Evolutionary conservation across 2,888 invertebrate genomes (phyloP).

Genomic region (Leptura quadrifasciata): DNA sequence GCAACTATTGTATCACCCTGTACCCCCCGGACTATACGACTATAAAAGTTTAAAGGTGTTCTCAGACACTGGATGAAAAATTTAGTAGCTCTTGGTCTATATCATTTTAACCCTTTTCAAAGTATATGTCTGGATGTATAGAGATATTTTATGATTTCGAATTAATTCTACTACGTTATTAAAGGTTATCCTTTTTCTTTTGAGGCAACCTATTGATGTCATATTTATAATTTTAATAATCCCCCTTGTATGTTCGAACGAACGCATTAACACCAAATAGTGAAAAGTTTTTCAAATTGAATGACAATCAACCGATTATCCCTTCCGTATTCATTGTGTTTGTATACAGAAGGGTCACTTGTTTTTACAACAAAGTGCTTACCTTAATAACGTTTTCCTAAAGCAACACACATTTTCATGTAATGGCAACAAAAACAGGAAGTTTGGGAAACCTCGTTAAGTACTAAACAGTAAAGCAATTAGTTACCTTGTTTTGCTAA

Average conservation of each 20-base stretch:
- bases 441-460: constrained; percentile 32
- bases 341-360: constrained; percentile 56
- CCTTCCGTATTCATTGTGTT: constrained; percentile 54
- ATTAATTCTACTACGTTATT: too few species aligned
- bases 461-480: constrained; percentile 44
- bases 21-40: too few species aligned
- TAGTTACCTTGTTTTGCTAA: constrained; percentile 43
- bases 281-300: constrained; percentile 49
- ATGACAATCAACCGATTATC: constrained; percentile 59
- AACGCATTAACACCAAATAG: background rate
- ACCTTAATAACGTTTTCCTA: constrained; percentile 57
- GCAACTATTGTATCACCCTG: too few species aligned
- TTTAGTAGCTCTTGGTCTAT: too few species aligned
- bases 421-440: constrained; percentile 47
- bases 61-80: too few species aligned
- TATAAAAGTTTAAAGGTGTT: too few species aligned
- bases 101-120: too few species aligned
- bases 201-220: too few species aligned
- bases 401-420: constrained; percentile 56
- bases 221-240: too few species aligned
- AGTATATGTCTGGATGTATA: too few species aligned
- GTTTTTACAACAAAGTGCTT: constrained; percentile 61
- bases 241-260: background rate
- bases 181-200: too few species aligned
- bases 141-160: too few species aligned